phyloP scores from a whole-genome alignment of 2,888 invertebrate species.

The Andrena fulva region DNA sequence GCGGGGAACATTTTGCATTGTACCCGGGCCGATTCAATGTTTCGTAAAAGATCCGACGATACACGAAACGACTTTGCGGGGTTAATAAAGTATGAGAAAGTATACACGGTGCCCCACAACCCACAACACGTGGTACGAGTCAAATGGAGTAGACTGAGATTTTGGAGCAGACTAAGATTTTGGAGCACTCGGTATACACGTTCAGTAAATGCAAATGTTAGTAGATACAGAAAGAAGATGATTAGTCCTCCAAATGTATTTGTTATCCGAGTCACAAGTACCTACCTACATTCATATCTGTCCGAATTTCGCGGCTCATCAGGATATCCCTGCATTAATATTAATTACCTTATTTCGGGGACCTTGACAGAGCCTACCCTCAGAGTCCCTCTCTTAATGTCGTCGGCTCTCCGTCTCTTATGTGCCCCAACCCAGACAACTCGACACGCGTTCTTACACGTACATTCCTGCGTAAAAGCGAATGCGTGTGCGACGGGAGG shows the following conservation, averaged over 20 bases:
- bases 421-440: constrained; percentile 59
- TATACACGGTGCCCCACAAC: background rate
- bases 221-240: background rate
- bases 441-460: constrained; percentile 65
- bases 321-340: constrained; percentile 42
- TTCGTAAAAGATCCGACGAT: background rate
- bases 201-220: no score
- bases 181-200: background rate
- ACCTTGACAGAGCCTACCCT: constrained; percentile 52
- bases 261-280: background rate
- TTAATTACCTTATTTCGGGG: constrained; percentile 56
- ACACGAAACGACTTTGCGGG: background rate
- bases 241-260: background rate
- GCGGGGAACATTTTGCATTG: constrained; percentile 19
- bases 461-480: constrained; percentile 53
- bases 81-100: constrained; percentile 17
- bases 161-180: background rate
- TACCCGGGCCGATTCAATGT: background rate
- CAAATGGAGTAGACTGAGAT: background rate
- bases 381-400: constrained; percentile 47
- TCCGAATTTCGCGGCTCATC: constrained; percentile 35
- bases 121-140: background rate
- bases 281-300: background rate
- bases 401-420: constrained; percentile 52
- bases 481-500: constrained; percentile 46